These are phyloP conservation scores for Sebastes miniatus DNA, from an alignment of 2,797 vertebrate species.

Conservation along the genomic window DNA sequence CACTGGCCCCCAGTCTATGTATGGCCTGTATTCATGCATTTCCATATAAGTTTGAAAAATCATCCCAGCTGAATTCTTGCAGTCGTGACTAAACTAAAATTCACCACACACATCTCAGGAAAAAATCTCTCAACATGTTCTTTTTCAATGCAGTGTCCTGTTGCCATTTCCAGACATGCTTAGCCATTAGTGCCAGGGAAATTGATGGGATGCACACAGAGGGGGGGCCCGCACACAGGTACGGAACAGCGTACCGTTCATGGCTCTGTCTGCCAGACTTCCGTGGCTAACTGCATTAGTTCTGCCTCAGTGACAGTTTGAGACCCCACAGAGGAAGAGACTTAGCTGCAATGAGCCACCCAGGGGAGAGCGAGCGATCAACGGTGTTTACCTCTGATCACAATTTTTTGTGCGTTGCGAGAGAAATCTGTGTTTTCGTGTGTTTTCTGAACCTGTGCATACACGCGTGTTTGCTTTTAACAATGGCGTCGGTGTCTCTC, in stretches of 20 bases:
- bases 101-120: conserved; percentile 23
- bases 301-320: conserved; percentile 64
- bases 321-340: conserved; percentile 65
- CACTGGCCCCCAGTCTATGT: neutral
- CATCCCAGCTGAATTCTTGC: conserved; percentile 2
- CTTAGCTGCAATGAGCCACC: conserved; percentile 45
- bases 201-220: conserved; percentile 45
- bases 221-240: conserved; percentile 36
- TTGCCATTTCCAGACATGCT: conserved; percentile 54
- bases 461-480: neutral
- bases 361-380: conserved; percentile 40
- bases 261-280: conserved; percentile 63
- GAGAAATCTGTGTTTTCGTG: neutral
- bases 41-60: conserved; percentile 9
- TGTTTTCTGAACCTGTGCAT: conserved; percentile 2
- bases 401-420: neutral
- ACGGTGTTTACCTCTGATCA: conserved; percentile 36
- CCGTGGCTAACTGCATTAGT: conserved; percentile 68
- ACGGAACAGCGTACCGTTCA: conserved; percentile 30
- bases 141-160: conserved; percentile 40
- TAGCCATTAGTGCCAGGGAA: conserved; percentile 48
- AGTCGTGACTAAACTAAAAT: conserved; percentile 28
- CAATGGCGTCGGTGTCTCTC: neutral
- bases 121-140: conserved; percentile 24
- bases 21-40: conserved; percentile 3